Percentiles rank a stretch among this genome's conserved stretches.
Evolutionary conservation across 2,888 invertebrate species (phyloP).

Genomic region (Tenthredo notha): DNA sequence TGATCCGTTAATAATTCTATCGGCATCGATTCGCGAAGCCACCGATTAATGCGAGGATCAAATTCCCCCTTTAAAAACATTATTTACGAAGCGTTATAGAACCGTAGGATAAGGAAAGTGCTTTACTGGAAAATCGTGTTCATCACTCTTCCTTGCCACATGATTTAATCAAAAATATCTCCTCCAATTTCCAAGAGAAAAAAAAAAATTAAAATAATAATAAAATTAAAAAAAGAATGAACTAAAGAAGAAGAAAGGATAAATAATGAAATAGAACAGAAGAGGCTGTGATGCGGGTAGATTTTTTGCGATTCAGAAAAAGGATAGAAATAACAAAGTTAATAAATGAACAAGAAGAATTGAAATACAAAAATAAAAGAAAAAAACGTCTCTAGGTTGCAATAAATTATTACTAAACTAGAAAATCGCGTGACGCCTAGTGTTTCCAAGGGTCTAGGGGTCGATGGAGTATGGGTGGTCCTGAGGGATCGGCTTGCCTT

Average conservation of each 20-base stretch:
- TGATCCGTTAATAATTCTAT: conserved; percentile 24
- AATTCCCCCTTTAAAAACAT: conserved; percentile 26
- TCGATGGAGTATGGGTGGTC: neutral
- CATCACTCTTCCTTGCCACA: neutral
- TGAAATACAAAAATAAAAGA: neutral
- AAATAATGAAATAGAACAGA: neutral
- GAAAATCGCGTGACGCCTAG: conserved; percentile 9
- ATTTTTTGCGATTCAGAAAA: neutral
- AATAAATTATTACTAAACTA: conserved; percentile 20
- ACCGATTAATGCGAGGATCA: conserved; percentile 36
- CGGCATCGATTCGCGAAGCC: conserved; percentile 20
- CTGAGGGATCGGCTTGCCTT: conserved; percentile 31
- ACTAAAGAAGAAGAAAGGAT: no score
- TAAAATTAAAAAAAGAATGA: neutral
- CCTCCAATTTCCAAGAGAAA: neutral
- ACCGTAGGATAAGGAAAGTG: conserved; percentile 6
- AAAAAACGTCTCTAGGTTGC: neutral
- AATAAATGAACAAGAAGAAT: neutral
- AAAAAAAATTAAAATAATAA: neutral
- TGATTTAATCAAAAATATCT: conserved; percentile 21
- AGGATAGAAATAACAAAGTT: neutral
- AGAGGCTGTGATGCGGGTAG: neutral
- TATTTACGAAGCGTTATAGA: conserved; percentile 23
- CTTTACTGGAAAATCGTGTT: conserved; percentile 15
- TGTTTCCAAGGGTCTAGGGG: neutral